phyloP scores from a whole-genome alignment of 1,140 invertebrate genomes.

The Apis cerana region DNA sequence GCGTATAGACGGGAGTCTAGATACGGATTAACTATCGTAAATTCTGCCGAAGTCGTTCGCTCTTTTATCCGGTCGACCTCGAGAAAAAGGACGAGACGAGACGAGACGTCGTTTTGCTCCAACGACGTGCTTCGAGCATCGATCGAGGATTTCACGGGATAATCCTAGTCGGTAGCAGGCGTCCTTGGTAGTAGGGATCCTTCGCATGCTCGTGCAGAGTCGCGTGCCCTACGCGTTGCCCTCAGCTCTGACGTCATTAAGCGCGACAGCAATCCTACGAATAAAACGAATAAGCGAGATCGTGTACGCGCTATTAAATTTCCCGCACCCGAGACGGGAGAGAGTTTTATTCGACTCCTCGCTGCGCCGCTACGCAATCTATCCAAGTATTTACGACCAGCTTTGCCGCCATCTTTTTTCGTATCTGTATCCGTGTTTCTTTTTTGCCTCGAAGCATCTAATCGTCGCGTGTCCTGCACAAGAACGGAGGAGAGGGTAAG shows the following conservation, averaged over 20 bases:
- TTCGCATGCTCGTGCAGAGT: slow-evolving; percentile 45
- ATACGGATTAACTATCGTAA: slow-evolving; percentile 55
- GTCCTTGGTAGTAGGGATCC: slow-evolving; percentile 57
- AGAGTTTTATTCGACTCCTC: slow-evolving; percentile 17
- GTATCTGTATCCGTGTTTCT: background rate
- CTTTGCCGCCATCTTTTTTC: background rate
- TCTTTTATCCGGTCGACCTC: slow-evolving; percentile 59
- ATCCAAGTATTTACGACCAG: slow-evolving; percentile 32
- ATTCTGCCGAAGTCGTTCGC: slow-evolving; percentile 56
- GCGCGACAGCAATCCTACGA: slow-evolving; percentile 24
- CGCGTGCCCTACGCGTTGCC: slow-evolving; percentile 60
- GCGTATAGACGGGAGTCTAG: slow-evolving; percentile 27
- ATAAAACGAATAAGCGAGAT: slow-evolving; percentile 12
- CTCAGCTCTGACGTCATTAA: slow-evolving; percentile 45
- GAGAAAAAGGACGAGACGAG: slow-evolving; percentile 8
- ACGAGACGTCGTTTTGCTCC: slow-evolving; percentile 53
- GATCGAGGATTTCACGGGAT: slow-evolving; percentile 63
- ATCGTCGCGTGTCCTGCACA: background rate
- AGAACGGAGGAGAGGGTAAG: no score
- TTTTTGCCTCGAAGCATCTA: background rate
- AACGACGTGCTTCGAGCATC: slow-evolving; percentile 42
- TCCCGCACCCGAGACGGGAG: slow-evolving; percentile 9
- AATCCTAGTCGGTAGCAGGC: slow-evolving; percentile 56
- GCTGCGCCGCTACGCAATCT: slow-evolving; percentile 6
- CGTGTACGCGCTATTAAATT: slow-evolving; percentile 23